Evolutionary conservation across 1,140 invertebrate species (phyloP).

Genomic region (Luehdorfia chinensis): DNA sequence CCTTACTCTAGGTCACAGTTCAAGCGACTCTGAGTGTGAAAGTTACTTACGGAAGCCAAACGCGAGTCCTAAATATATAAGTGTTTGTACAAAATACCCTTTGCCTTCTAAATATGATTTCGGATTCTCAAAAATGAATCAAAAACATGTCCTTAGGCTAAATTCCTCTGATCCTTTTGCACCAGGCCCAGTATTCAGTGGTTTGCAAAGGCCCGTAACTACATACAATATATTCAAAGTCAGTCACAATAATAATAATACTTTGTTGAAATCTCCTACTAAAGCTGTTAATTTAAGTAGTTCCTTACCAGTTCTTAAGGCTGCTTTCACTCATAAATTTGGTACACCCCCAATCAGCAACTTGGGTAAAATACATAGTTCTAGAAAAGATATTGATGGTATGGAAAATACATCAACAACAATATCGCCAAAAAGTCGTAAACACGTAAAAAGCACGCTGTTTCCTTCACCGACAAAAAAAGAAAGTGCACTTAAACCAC

Average conservation of each 20-base stretch:
- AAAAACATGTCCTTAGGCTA: conserved; percentile 52
- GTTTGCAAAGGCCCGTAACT: conserved; percentile 59
- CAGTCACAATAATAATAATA: conserved; percentile 65
- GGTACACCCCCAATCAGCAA: conserved; percentile 56
- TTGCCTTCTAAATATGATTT: conserved; percentile 56
- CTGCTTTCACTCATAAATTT: conserved; percentile 73
- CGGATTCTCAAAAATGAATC: conserved; percentile 54
- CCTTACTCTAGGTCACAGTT: conserved; percentile 68
- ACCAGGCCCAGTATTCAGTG: conserved; percentile 72
- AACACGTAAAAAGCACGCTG: conserved; percentile 39
- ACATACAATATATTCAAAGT: conserved; percentile 71
- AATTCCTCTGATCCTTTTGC: conserved; percentile 73
- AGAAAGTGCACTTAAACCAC: conserved; percentile 54
- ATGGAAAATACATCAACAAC: conserved; percentile 45
- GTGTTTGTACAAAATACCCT: conserved; percentile 67
- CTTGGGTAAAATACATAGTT: conserved; percentile 32
- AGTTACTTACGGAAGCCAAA: conserved; percentile 58
- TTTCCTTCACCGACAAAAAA: conserved; percentile 49
- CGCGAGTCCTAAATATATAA: conserved; percentile 64
- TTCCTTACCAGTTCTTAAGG: conserved; percentile 54
- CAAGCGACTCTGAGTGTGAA: conserved; percentile 73
- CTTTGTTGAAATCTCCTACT: conserved; percentile 56
- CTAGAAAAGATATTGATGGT: conserved; percentile 58
- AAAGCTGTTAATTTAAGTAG: conserved; percentile 44
- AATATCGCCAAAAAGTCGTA: conserved; percentile 62